Conservation (phyloP, 2,797 vertebrate species). For the Scarus forsteni region DNA sequence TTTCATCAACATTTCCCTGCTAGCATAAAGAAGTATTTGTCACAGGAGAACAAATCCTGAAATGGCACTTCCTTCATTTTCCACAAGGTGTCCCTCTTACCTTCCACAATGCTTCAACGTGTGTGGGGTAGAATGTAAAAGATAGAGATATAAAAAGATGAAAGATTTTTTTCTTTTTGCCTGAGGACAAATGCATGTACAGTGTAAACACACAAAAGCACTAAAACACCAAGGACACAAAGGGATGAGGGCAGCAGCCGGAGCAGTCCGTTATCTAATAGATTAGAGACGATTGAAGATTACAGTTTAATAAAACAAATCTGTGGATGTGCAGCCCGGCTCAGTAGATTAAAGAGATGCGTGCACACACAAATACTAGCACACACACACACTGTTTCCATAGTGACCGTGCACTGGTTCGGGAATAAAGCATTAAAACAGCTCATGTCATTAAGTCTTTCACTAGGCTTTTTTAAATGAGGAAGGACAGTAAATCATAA, state of each 20-base stretch:
- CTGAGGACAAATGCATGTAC: not conserved
- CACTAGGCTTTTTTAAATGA: not conserved
- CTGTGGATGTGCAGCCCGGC: slow-evolving; percentile 43
- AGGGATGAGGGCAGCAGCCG: slow-evolving; percentile 35
- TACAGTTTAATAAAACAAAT: slow-evolving; percentile 70
- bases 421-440: slow-evolving; percentile 10
- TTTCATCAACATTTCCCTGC: too few species aligned
- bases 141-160: slow-evolving; percentile 60
- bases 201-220: not conserved
- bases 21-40: too few species aligned
- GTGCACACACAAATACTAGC: not conserved
- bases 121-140: slow-evolving; percentile 48
- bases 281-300: slow-evolving; percentile 75
- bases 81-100: slow-evolving; percentile 73
- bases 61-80: slow-evolving; percentile 3
- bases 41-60: too few species aligned
- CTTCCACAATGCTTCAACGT: slow-evolving; percentile 31
- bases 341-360: slow-evolving; percentile 53
- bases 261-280: slow-evolving; percentile 63
- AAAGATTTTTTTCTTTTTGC: slow-evolving; percentile 41
- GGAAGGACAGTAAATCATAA: not conserved
- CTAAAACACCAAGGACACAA: not conserved
- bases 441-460: slow-evolving; percentile 6
- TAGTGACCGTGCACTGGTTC: slow-evolving; percentile 57
- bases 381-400: slow-evolving; percentile 62